These are phyloP conservation scores for Anabacerthia variegaticeps DNA, from an alignment of 2,797 vertebrate species.

Conservation along the genomic window DNA sequence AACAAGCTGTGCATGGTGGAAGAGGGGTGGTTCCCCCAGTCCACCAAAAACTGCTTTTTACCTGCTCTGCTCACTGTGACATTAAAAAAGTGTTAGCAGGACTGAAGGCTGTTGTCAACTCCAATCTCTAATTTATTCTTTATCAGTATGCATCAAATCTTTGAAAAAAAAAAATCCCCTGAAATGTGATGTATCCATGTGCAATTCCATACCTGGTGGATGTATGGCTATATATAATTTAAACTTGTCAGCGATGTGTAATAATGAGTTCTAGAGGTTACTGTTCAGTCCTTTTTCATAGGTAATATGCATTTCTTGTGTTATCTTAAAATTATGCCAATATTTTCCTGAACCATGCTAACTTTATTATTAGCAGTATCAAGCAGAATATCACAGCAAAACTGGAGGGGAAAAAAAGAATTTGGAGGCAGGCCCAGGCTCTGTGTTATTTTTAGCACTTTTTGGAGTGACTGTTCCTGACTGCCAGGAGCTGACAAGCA, in stretches of 20 bases:
- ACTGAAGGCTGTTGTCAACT: background rate
- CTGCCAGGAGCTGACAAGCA: conserved; percentile 54
- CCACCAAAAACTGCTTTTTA: background rate
- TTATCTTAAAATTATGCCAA: background rate
- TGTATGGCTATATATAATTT: background rate
- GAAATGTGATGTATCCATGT: background rate
- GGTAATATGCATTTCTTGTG: background rate
- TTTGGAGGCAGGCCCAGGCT: conserved; percentile 20
- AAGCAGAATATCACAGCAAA: background rate
- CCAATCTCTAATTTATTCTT: background rate
- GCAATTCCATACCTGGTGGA: background rate
- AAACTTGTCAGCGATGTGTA: background rate
- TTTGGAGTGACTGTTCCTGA: conserved; percentile 32
- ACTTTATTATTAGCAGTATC: background rate
- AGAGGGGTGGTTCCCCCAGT: background rate
- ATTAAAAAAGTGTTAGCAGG: background rate
- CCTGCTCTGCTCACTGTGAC: background rate
- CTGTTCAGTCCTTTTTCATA: background rate
- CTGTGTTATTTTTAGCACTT: conserved; percentile 56
- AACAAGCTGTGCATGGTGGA: background rate
- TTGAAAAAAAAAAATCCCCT: background rate
- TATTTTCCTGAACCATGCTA: background rate
- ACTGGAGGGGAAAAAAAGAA: background rate
- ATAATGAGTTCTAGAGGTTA: background rate
- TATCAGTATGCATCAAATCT: background rate